phyloP scores from a whole-genome alignment of 2,113 vertebrate genomes.

The Cygnus buccinator region DNA sequence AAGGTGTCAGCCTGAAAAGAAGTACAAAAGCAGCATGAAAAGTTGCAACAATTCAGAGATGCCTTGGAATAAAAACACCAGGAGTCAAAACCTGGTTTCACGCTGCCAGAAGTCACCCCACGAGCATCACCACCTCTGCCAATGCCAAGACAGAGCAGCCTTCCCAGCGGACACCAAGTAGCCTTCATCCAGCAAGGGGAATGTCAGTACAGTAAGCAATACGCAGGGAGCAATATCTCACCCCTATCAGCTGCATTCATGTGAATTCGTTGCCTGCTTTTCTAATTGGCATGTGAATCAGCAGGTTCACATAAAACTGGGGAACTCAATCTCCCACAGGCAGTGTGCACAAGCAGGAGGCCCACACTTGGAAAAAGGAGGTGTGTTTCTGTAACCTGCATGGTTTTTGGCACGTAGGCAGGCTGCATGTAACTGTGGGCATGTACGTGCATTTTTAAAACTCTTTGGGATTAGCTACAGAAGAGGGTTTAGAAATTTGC shows the following conservation, averaged over 20 bases:
- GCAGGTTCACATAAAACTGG: accelerated
- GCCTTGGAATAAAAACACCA: neutral
- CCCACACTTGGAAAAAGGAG: neutral
- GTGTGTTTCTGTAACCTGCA: neutral
- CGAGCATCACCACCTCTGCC: neutral
- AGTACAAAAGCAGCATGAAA: neutral
- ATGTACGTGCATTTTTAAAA: accelerated
- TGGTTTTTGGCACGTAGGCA: neutral
- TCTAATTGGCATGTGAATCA: accelerated
- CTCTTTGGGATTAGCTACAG: neutral
- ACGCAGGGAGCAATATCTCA: neutral
- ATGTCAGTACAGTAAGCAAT: neutral
- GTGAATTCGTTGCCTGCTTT: neutral
- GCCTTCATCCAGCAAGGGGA: neutral
- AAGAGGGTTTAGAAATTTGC: neutral
- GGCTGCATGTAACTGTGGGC: neutral
- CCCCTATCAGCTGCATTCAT: neutral
- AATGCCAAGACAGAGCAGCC: neutral
- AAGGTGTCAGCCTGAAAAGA: neutral
- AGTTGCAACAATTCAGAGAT: neutral
- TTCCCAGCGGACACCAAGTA: accelerated
- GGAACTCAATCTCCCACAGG: neutral
- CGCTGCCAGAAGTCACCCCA: neutral
- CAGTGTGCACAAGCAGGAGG: neutral
- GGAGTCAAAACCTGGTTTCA: neutral